Percentiles rank a stretch among this genome's conserved stretches.
Conservation (phyloP, 2,888 invertebrate species). For the Erebia epiphron region DNA sequence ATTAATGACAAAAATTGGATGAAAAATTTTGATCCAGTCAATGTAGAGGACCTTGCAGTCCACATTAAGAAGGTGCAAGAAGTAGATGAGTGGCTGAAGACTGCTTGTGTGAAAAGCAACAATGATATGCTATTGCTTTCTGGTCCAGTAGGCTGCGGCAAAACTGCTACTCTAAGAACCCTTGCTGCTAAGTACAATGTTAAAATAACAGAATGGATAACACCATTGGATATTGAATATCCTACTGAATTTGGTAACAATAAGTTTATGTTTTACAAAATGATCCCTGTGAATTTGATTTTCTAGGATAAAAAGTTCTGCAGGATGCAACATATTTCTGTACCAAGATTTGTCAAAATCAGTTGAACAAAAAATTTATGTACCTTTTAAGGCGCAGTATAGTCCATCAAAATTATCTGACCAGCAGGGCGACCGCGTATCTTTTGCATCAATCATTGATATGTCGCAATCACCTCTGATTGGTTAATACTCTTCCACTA, state of each 20-base stretch:
- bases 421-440: too few species aligned
- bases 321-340: too few species aligned
- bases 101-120: constrained; percentile 52
- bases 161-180: constrained; percentile 88
- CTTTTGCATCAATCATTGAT: too few species aligned
- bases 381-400: too few species aligned
- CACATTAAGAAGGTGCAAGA: constrained; percentile 89
- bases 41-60: constrained; percentile 86
- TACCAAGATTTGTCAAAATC: neutral
- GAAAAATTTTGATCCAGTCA: constrained; percentile 83
- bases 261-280: neutral
- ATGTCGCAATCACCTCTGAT: too few species aligned
- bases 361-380: too few species aligned
- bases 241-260: constrained; percentile 76
- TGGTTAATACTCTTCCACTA: too few species aligned
- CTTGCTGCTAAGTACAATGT: constrained; percentile 85
- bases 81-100: constrained; percentile 86
- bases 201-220: constrained; percentile 91
- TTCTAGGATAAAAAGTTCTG: too few species aligned
- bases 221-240: constrained; percentile 87
- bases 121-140: constrained; percentile 86
- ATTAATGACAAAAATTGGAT: constrained; percentile 78
- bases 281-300: neutral
- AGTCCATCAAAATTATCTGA: too few species aligned
- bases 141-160: constrained; percentile 94